A percentile compares a stretch with the other conserved stretches of the same genome.
These are phyloP conservation scores for Drosophila planitibia DNA, from an alignment of 2,888 invertebrate species.

Conservation along the genomic window DNA sequence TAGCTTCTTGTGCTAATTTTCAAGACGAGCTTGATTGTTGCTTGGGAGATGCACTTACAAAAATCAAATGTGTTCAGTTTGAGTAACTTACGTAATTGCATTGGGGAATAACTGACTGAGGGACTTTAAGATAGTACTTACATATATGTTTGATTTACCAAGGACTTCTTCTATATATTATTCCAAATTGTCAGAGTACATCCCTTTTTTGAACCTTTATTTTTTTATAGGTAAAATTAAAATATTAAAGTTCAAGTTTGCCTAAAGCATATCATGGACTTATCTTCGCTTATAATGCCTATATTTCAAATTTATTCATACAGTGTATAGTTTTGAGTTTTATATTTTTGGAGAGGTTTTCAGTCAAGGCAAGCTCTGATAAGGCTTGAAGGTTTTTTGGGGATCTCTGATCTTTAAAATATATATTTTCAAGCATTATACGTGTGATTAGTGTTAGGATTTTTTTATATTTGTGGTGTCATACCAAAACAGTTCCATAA, in stretches of 20 bases:
- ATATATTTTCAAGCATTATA: neutral
- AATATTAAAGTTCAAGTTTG: neutral
- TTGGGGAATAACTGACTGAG: neutral
- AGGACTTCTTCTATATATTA: neutral
- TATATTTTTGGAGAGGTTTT: conserved; percentile 23
- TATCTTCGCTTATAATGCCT: neutral
- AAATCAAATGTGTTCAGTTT: conserved; percentile 1
- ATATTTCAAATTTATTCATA: neutral
- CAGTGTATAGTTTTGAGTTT: conserved; percentile 1
- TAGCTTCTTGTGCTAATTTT: conserved; percentile 42
- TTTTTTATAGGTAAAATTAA: neutral
- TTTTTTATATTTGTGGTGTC: neutral
- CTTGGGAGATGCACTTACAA: conserved; percentile 13
- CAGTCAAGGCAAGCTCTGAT: conserved; percentile 62
- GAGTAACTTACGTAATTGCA: neutral
- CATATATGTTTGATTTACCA: neutral
- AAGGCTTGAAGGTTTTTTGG: conserved; percentile 16
- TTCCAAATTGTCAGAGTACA: neutral
- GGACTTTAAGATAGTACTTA: neutral
- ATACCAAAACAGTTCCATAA: neutral
- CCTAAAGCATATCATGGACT: too few species aligned
- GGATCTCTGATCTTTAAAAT: conserved; percentile 1
- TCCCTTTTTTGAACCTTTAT: neutral
- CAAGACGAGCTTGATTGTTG: neutral
- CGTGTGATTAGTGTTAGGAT: neutral